These are phyloP conservation scores for Drosophila falleni DNA, from an alignment of 2,888 invertebrate genomes.

Conservation along the genomic window DNA sequence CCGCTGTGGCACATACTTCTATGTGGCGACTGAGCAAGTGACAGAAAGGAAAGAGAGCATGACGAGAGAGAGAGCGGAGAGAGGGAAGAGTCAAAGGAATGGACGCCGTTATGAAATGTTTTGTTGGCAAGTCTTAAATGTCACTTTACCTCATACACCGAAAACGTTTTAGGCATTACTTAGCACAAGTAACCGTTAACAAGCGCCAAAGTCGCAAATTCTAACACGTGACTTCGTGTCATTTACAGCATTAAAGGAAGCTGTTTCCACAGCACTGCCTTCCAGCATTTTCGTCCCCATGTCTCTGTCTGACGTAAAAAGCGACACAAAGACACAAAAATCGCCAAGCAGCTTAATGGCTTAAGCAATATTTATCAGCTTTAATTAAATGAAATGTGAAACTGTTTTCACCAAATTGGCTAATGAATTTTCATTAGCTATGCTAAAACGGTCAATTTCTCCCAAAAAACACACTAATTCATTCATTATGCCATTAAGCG, in stretches of 20 bases:
- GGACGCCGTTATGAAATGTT: conserved; percentile 51
- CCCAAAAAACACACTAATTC: conserved; percentile 7
- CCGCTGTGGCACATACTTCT: conserved; percentile 38
- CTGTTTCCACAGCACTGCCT: conserved; percentile 16
- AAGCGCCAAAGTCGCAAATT: conserved; percentile 78
- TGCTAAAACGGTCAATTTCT: conserved; percentile 7
- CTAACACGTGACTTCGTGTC: conserved; percentile 82
- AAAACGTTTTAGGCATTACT: conserved; percentile 79
- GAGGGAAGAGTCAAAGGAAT: neutral
- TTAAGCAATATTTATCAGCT: conserved; percentile 39
- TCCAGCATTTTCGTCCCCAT: conserved; percentile 27
- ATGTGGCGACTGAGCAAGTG: neutral
- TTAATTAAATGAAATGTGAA: conserved; percentile 42
- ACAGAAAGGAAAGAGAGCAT: conserved; percentile 2
- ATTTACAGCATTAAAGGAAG: conserved; percentile 73
- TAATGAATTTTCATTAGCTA: conserved; percentile 27
- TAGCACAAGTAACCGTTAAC: conserved; percentile 72
- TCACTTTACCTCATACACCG: conserved; percentile 66
- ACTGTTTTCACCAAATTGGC: conserved; percentile 22
- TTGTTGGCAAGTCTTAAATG: conserved; percentile 66
- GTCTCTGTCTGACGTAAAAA: conserved; percentile 19
- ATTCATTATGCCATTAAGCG: conserved; percentile 26
- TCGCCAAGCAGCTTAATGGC: conserved; percentile 40
- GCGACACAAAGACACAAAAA: conserved; percentile 9
- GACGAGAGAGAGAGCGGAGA: neutral